Evolutionary conservation across 2,113 vertebrate species (phyloP), one percentile per base, ranked within the genome.

Genomic region (Variabilichromis moorii): DNA sequence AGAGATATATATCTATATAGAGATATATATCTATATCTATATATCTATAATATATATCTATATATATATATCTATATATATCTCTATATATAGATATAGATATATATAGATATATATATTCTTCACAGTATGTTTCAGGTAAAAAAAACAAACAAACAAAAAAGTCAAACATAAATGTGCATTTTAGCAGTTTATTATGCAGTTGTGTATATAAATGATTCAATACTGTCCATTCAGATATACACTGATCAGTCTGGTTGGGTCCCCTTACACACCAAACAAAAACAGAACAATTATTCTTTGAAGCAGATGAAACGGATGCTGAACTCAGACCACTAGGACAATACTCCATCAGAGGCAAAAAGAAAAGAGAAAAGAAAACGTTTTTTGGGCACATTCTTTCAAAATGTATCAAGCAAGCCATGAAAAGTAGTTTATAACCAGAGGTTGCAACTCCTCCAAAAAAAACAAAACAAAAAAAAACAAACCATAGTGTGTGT

Each of bases 141-240:
- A 26, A 73, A 45, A 28, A 1, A 47, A 45, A 16, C 2, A 51
- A 53, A 12, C 6, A 55, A 57, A 26, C 1, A 13, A 55, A 26
- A 2, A 17, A 4, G 26, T 17, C 6, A 28, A 19, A 47, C 40
- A 47, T 47, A 76, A 76, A 47, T 90, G 90, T 95, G 94, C 91
- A 93, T 93, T 96, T 95, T 93, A 96, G 95, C 94, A 94, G 91
- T 97, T 97, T 97, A 97, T 97, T 97, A 97, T 93, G 95, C 95
- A 96, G 93, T 94, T 95, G 92, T 96, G 95, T 96, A 93, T 95
- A 97, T 95, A 96, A 97, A 97, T 94, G 90, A 95, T 94, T 95
- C 91, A 95, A 96, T 93, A 96, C 92, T 94, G 90, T 96, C 87
- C 93, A 94, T 94, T 95, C 88, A 94, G 90, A 94, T 94, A 89